A percentile compares a stretch with the other conserved stretches of the same genome.
These are phyloP conservation scores for Drosophila cracens DNA, from an alignment of 2,888 invertebrate species.

Conservation along the genomic window DNA sequence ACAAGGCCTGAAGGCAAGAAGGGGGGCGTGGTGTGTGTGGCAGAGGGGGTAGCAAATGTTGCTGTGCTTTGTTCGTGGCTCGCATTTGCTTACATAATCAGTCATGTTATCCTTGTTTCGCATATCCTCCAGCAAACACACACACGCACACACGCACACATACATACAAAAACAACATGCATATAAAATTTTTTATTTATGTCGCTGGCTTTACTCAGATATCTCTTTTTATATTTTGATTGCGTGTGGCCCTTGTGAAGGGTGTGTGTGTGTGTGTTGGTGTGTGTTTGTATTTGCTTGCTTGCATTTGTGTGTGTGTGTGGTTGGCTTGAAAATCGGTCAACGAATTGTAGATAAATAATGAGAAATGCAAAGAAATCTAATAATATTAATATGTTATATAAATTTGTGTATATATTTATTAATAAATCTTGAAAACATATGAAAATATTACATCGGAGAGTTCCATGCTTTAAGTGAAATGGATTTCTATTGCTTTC, in stretches of 20 bases:
- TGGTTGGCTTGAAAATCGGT: conserved; percentile 45
- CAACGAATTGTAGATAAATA: conserved; percentile 28
- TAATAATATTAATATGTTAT: conserved; percentile 1
- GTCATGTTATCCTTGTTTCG: conserved; percentile 79
- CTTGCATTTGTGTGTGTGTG: background rate
- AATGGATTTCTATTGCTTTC: background rate
- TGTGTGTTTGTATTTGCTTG: background rate
- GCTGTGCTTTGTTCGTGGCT: conserved; percentile 42
- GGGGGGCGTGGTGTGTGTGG: background rate
- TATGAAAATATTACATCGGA: background rate
- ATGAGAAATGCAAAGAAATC: conserved; percentile 14
- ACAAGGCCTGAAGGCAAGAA: conserved; percentile 27
- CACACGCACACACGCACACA: conserved; percentile 13
- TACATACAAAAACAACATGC: conserved; percentile 22
- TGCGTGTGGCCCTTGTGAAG: conserved; percentile 36
- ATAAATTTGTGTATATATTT: background rate
- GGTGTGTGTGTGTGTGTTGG: conserved; percentile 11
- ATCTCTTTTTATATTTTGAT: conserved; percentile 61
- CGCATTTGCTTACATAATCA: conserved; percentile 79
- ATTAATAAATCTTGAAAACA: background rate
- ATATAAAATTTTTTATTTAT: conserved; percentile 71
- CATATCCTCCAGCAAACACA: conserved; percentile 41
- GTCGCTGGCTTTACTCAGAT: conserved; percentile 49
- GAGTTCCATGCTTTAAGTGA: background rate
- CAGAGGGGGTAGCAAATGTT: conserved; percentile 23